Evolutionary conservation across 1,140 invertebrate species (phyloP).

Genomic region (Leguminivora glycinivorella): DNA sequence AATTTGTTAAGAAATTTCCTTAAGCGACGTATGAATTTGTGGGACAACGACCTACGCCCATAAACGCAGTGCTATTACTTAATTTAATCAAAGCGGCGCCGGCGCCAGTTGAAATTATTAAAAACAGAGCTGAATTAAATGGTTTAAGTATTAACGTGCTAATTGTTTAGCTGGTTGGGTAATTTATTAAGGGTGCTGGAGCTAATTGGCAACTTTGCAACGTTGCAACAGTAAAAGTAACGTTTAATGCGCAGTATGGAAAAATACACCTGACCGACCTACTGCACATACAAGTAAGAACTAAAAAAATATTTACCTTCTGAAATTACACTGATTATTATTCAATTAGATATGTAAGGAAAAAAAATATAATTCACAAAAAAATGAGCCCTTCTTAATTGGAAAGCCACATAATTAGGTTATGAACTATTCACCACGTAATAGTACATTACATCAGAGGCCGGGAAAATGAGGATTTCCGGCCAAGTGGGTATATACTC

Average conservation of each 20-base stretch:
- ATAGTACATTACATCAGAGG: too few species aligned
- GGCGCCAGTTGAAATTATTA: conserved; percentile 14
- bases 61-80: conserved; percentile 27
- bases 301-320: too few species aligned
- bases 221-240: background rate
- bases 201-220: conserved; percentile 18
- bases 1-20: conserved; percentile 28
- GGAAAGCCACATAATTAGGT: too few species aligned
- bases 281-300: too few species aligned
- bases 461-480: too few species aligned
- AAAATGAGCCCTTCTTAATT: too few species aligned
- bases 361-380: too few species aligned
- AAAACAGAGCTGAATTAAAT: conserved; percentile 17
- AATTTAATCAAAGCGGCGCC: conserved; percentile 25
- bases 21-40: conserved; percentile 27
- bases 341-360: too few species aligned
- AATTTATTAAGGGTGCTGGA: conserved; percentile 4
- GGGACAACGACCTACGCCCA: background rate
- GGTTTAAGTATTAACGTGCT: conserved; percentile 13
- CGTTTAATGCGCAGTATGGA: background rate
- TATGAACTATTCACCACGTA: too few species aligned
- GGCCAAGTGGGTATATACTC: too few species aligned
- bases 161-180: background rate
- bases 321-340: too few species aligned
- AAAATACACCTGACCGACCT: too few species aligned